Conservation (phyloP, 2,113 vertebrate species). For the Pseudopipra pipra region DNA sequence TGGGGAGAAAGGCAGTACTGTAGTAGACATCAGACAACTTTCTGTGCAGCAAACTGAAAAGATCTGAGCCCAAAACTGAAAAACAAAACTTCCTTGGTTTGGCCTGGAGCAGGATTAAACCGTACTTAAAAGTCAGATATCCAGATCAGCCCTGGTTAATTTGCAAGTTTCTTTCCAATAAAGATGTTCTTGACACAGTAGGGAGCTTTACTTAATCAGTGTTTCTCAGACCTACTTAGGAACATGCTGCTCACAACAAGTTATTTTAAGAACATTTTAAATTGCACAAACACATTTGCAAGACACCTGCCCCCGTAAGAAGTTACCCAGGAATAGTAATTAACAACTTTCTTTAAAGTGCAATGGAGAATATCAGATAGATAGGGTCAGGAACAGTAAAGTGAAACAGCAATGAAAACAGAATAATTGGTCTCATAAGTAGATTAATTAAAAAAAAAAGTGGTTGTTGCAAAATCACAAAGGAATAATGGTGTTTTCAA, state of each 20-base stretch:
- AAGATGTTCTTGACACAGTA: background rate
- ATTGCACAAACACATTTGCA: background rate
- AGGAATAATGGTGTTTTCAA: background rate
- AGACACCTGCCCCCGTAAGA: conserved; percentile 18
- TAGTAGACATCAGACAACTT: background rate
- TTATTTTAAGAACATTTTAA: conserved; percentile 35
- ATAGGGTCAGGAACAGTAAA: background rate
- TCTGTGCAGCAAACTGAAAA: background rate
- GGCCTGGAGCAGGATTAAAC: background rate
- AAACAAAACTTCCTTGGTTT: background rate
- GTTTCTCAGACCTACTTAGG: conserved; percentile 12
- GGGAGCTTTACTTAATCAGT: conserved; percentile 4
- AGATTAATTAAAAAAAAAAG: background rate
- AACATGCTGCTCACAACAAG: background rate
- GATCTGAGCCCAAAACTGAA: background rate
- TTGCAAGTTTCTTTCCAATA: background rate
- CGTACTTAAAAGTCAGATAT: background rate
- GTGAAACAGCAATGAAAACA: background rate
- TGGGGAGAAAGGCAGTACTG: background rate
- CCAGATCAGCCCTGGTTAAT: background rate
- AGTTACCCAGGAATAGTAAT: conserved; percentile 3
- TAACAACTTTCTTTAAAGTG: background rate
- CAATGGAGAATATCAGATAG: background rate
- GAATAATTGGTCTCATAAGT: background rate
- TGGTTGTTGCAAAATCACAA: background rate